Evolutionary conservation across 1,140 invertebrate genomes (phyloP).

Genomic region (Camponotus pennsylvanicus): DNA sequence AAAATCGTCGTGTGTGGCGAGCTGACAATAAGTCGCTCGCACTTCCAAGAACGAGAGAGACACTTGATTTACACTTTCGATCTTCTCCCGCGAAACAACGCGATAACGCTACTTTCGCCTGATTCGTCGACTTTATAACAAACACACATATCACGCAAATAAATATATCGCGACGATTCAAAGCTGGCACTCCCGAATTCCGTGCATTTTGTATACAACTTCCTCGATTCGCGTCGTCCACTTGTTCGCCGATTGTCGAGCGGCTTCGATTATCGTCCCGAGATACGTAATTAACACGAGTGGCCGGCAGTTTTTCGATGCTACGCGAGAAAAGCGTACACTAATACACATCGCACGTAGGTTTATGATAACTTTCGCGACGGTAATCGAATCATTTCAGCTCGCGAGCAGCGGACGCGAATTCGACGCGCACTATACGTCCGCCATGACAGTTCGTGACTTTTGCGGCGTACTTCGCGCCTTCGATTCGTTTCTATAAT

Average conservation of each 20-base stretch:
- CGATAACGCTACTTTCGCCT: neutral
- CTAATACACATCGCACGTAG: neutral
- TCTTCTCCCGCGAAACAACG: neutral
- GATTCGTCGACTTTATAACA: neutral
- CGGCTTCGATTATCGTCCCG: neutral
- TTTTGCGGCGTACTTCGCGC: too few species aligned
- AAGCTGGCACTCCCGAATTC: neutral
- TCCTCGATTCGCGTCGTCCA: neutral
- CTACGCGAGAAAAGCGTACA: neutral
- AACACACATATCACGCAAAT: too few species aligned
- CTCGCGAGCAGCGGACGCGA: neutral
- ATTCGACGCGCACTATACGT: neutral
- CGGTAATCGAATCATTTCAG: too few species aligned
- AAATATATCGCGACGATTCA: neutral
- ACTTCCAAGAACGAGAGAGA: slow-evolving; percentile 31
- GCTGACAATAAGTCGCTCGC: neutral
- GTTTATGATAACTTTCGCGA: neutral
- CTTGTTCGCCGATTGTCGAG: neutral
- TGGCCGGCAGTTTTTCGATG: neutral
- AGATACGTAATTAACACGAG: neutral
- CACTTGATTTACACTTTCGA: slow-evolving; percentile 10
- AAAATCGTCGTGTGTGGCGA: neutral
- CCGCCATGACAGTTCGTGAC: neutral
- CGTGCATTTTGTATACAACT: neutral
- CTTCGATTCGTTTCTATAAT: neutral